Conservation (phyloP, 1,140 invertebrate genomes). For the Drosophila azteca region DNA sequence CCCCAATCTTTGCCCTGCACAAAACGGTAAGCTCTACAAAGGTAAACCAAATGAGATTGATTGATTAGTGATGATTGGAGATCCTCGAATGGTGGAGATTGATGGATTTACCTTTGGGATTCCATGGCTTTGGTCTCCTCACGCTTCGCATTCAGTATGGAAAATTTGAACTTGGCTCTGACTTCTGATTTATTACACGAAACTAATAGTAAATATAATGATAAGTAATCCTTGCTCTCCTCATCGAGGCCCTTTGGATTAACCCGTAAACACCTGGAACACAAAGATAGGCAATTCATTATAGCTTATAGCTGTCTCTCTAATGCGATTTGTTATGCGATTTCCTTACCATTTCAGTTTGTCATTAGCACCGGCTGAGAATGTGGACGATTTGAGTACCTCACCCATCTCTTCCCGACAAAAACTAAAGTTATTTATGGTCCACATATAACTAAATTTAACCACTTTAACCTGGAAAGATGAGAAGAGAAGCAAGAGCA, state of each 20-base stretch:
- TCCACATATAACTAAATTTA: slow-evolving; percentile 99
- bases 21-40: slow-evolving; percentile 95
- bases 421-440: slow-evolving; percentile 99
- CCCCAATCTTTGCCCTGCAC: slow-evolving; percentile 99
- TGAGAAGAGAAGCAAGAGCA: slow-evolving; percentile 29
- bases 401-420: slow-evolving; percentile 99
- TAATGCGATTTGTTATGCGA: background rate
- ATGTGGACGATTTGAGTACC: slow-evolving; percentile 99
- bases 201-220: slow-evolving; percentile 98
- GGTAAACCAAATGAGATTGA: background rate
- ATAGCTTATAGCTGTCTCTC: background rate
- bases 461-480: slow-evolving; percentile 98
- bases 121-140: slow-evolving; percentile 99
- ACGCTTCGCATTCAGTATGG: slow-evolving; percentile 99
- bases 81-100: too few relatives aligned
- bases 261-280: slow-evolving; percentile 95
- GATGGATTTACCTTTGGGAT: slow-evolving; percentile 85
- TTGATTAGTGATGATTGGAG: background rate
- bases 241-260: slow-evolving; percentile 99
- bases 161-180: slow-evolving; percentile 99
- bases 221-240: slow-evolving; percentile 99
- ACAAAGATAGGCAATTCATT: background rate
- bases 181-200: slow-evolving; percentile 99
- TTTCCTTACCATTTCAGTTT: slow-evolving; percentile 97
- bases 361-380: slow-evolving; percentile 99